Percentiles rank a stretch among this genome's conserved stretches.
phyloP scores from a whole-genome alignment of 2,797 vertebrate species.

The Petrocephalus schoutedeni region DNA sequence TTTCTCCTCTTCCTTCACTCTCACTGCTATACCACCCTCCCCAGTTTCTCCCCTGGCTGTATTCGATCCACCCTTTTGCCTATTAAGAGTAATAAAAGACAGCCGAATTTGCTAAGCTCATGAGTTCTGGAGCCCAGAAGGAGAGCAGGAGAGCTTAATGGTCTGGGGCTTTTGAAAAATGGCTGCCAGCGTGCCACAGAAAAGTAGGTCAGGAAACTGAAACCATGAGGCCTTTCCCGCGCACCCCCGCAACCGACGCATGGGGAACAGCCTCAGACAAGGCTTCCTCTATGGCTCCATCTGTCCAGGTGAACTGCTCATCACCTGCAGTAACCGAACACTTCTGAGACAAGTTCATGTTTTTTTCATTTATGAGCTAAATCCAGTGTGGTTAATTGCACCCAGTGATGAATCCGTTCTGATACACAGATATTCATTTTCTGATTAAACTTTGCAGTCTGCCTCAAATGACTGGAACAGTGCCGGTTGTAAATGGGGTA shows the following conservation, averaged over 20 bases:
- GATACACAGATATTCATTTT: conserved; percentile 49
- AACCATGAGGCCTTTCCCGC: conserved; percentile 41
- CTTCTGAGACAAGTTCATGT: conserved; percentile 34
- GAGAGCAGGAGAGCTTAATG: conserved; percentile 31
- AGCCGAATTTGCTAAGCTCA: conserved; percentile 43
- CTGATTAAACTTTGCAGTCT: conserved; percentile 51
- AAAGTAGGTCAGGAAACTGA: conserved; percentile 62
- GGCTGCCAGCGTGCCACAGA: conserved; percentile 44
- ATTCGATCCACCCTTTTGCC: background rate
- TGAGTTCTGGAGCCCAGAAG: conserved; percentile 34
- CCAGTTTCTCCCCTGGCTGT: conserved; percentile 27
- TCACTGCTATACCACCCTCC: background rate
- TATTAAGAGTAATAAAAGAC: conserved; percentile 46
- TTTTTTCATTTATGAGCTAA: conserved; percentile 43
- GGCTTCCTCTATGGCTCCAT: background rate
- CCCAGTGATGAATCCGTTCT: background rate
- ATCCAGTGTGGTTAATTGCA: conserved; percentile 36
- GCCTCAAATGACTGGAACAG: conserved; percentile 38
- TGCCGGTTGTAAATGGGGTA: conserved; percentile 28
- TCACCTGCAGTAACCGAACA: conserved; percentile 33
- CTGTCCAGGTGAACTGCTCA: background rate
- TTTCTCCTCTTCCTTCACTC: conserved; percentile 11
- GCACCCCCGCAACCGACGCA: conserved; percentile 30
- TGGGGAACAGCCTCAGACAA: conserved; percentile 30
- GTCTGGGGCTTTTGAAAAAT: conserved; percentile 42